Evolutionary conservation across 2,113 vertebrate genomes (phyloP).

Genomic region (Gavia stellata): DNA sequence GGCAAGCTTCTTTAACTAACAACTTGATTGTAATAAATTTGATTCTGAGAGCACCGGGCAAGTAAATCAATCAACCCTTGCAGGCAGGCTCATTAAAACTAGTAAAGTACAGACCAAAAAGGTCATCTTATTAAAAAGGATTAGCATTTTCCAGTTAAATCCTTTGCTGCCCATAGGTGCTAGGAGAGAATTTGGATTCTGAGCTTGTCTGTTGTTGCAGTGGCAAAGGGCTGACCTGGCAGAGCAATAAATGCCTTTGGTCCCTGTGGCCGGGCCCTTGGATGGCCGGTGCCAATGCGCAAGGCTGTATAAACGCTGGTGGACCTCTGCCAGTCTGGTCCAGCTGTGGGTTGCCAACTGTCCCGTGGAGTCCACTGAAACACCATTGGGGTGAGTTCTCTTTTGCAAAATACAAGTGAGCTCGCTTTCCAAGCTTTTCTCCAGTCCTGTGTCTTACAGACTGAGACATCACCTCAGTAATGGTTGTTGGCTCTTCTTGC

Average conservation of each 20-base stretch:
- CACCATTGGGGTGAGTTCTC: background rate
- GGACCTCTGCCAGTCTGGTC: background rate
- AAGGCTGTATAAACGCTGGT: background rate
- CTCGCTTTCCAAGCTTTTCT: background rate
- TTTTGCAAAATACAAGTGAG: background rate
- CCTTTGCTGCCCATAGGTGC: background rate
- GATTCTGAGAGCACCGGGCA: constrained; percentile 6
- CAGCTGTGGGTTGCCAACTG: background rate
- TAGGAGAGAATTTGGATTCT: background rate
- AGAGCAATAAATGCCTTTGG: background rate
- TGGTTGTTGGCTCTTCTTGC: constrained; percentile 52
- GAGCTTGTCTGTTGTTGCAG: background rate
- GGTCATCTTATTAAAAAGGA: constrained; percentile 55
- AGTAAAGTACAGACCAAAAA: constrained; percentile 22
- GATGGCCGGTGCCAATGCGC: background rate
- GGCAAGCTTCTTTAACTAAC: constrained; percentile 35
- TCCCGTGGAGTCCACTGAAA: background rate
- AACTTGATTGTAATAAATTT: constrained; percentile 61
- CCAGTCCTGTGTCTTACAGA: background rate
- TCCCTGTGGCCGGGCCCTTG: background rate
- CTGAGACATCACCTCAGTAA: constrained; percentile 53
- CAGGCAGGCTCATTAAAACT: constrained; percentile 55
- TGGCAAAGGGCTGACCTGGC: background rate
- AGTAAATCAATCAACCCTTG: constrained; percentile 62
- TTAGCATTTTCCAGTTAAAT: constrained; percentile 50